Evolutionary conservation across 1,140 invertebrate species (phyloP).

Genomic region (Periplaneta americana): DNA sequence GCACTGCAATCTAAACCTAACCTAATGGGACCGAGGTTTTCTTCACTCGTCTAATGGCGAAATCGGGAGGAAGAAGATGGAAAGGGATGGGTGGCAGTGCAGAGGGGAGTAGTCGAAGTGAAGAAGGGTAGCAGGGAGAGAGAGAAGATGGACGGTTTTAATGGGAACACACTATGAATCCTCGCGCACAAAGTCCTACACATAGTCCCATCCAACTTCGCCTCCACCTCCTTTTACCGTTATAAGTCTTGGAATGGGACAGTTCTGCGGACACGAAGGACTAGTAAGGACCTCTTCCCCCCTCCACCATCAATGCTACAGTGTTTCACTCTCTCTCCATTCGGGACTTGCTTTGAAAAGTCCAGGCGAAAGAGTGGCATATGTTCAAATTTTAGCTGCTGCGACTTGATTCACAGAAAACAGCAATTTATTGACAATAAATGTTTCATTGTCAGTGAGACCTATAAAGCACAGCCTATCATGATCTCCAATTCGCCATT

Average conservation of each 20-base stretch:
- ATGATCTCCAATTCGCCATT: too few relatives aligned
- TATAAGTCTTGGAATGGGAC: constrained; percentile 12
- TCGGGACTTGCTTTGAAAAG: too few relatives aligned
- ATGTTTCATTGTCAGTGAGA: too few relatives aligned
- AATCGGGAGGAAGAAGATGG: constrained; percentile 5
- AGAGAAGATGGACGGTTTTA: constrained; percentile 18
- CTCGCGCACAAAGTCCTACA: constrained; percentile 9
- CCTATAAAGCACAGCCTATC: too few relatives aligned
- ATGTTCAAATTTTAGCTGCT: too few relatives aligned
- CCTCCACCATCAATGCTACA: background rate
- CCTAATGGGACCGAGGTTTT: constrained; percentile 17
- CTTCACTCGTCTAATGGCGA: constrained; percentile 17
- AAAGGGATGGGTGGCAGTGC: background rate
- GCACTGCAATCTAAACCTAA: constrained; percentile 17
- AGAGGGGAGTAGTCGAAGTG: background rate
- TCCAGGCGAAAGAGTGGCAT: background rate
- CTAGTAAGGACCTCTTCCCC: background rate
- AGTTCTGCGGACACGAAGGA: constrained; percentile 8
- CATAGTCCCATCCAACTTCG: background rate
- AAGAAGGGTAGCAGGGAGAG: constrained; percentile 1
- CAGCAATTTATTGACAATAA: too few relatives aligned
- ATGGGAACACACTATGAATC: constrained; percentile 20
- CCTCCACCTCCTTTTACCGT: background rate
- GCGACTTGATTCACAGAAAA: too few relatives aligned
- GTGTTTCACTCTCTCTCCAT: background rate